phyloP scores from a whole-genome alignment of 2,797 vertebrate species.

The Gymnothorax reevesii region DNA sequence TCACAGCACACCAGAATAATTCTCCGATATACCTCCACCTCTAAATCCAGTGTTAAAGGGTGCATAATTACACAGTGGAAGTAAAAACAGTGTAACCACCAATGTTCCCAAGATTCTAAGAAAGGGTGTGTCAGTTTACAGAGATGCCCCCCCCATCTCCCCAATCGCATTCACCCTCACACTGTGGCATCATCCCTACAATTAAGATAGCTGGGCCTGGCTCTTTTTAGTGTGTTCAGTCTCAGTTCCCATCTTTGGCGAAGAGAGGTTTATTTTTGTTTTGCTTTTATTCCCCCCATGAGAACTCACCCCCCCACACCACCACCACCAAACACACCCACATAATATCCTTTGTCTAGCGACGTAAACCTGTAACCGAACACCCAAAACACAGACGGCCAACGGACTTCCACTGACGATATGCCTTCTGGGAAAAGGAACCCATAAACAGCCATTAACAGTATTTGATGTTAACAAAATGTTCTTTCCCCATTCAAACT shows the following conservation, averaged over 20 bases:
- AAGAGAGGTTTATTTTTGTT: neutral
- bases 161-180: neutral
- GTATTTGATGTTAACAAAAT: neutral
- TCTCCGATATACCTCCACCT: slow-evolving; percentile 57
- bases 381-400: neutral
- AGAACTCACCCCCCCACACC: slow-evolving; percentile 29
- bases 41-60: slow-evolving; percentile 48
- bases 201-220: slow-evolving; percentile 48
- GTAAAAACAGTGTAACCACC: slow-evolving; percentile 63
- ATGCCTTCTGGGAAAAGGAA: slow-evolving; percentile 12
- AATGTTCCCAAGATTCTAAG: slow-evolving; percentile 71
- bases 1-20: slow-evolving; percentile 48
- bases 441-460: slow-evolving; percentile 6
- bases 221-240: slow-evolving; percentile 35
- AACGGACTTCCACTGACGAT: neutral
- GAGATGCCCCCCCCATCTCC: slow-evolving; percentile 41
- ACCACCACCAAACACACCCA: neutral
- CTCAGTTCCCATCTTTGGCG: slow-evolving; percentile 21
- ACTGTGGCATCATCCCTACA: slow-evolving; percentile 51
- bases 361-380: neutral
- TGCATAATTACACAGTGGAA: slow-evolving; percentile 63
- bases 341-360: neutral
- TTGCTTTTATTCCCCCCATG: slow-evolving; percentile 24
- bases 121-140: slow-evolving; percentile 71
- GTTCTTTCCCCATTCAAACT: neutral